phyloP scores from a whole-genome alignment of 2,113 vertebrate genomes.

The Lota lota region DNA sequence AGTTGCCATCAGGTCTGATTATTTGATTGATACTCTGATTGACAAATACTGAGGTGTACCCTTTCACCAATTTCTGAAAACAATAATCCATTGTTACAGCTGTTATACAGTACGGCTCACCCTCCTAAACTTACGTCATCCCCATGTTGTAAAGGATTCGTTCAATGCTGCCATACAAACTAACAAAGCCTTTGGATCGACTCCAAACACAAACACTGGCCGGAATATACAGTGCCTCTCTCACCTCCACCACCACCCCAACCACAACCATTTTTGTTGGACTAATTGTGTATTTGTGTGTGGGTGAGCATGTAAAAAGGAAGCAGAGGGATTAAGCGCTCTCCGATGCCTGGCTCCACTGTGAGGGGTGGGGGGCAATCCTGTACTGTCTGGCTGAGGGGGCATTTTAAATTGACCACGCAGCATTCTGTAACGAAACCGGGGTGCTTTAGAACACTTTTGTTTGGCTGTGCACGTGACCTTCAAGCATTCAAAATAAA shows the following conservation, averaged over 20 bases:
- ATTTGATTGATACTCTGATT: too few relatives aligned
- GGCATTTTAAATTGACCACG: conserved; percentile 61
- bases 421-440: conserved; percentile 57
- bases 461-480: conserved; percentile 33
- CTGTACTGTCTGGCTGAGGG: conserved; percentile 54
- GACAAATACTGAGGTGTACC: too few relatives aligned
- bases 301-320: conserved; percentile 22
- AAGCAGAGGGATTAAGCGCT: conserved; percentile 40
- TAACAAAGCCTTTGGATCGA: conserved; percentile 14
- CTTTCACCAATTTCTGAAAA: too few relatives aligned
- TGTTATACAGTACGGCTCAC: too few relatives aligned
- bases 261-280: not conserved
- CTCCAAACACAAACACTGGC: conserved; percentile 6
- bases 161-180: not conserved
- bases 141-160: conserved; percentile 2
- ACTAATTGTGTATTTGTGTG: conserved; percentile 19
- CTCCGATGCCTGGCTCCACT: conserved; percentile 25
- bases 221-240: not conserved
- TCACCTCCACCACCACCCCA: not conserved
- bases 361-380: not conserved
- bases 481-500: conserved; percentile 35
- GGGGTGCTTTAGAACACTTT: conserved; percentile 36
- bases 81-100: too few relatives aligned
- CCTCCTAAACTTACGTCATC: not conserved
- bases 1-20: too few relatives aligned